phyloP scores from a whole-genome alignment of 2,797 vertebrate species.

The Prunella strophiata region DNA sequence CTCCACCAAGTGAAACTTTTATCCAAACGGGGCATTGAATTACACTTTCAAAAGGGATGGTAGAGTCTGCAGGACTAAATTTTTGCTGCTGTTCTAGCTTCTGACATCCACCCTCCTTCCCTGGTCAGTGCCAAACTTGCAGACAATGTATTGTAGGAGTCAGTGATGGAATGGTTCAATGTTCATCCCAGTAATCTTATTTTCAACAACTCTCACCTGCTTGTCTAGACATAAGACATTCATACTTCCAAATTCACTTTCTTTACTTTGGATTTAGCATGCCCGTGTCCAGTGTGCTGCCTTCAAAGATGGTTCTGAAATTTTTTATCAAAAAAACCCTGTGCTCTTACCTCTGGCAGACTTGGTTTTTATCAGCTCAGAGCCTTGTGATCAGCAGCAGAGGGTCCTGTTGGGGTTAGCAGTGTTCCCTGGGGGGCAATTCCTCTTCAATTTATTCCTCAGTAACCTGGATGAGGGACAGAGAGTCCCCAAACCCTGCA shows the following conservation, averaged over 20 bases:
- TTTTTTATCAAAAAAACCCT: background rate
- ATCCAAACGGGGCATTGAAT: background rate
- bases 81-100: background rate
- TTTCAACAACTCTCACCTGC: background rate
- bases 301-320: background rate
- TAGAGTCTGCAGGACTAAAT: background rate
- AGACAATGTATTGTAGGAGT: background rate
- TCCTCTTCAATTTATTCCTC: background rate
- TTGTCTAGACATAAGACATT: background rate
- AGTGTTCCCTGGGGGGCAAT: background rate
- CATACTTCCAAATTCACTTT: background rate
- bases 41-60: background rate
- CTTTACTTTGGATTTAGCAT: background rate
- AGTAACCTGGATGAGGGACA: background rate
- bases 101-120: background rate
- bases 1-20: background rate
- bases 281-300: accelerated
- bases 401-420: background rate
- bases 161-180: background rate
- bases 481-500: background rate
- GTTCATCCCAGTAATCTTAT: background rate
- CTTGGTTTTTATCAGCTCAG: background rate
- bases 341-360: background rate
- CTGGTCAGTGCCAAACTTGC: background rate
- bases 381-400: background rate